Evolutionary conservation across 2,888 invertebrate genomes (phyloP).

Genomic region (Bruchidius siliquastri): DNA sequence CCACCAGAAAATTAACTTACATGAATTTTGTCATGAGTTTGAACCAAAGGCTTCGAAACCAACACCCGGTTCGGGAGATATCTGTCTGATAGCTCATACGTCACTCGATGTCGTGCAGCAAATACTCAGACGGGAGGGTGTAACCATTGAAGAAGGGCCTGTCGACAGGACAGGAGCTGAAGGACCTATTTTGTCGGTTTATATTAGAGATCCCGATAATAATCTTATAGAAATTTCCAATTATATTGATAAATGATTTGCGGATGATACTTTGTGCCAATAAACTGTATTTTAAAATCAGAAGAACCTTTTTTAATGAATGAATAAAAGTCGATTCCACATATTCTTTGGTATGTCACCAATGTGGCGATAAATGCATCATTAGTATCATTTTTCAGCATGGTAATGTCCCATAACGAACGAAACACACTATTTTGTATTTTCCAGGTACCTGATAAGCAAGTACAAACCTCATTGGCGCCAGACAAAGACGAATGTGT

Average conservation of each 20-base stretch:
- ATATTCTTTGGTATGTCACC: too few species aligned
- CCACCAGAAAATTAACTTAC: background rate
- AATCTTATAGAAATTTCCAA: background rate
- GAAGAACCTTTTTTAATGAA: background rate
- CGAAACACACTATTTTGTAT: background rate
- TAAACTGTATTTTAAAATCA: background rate
- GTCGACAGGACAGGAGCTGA: background rate
- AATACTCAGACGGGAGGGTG: background rate
- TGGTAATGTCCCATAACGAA: too few species aligned
- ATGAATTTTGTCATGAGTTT: background rate
- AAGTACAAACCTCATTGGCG: constrained; percentile 17
- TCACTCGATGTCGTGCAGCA: background rate
- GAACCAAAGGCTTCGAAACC: background rate
- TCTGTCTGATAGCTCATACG: background rate
- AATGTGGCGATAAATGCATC: too few species aligned
- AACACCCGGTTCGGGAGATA: background rate
- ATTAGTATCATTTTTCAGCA: too few species aligned
- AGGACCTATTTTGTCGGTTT: background rate
- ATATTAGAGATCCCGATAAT: background rate
- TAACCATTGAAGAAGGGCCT: background rate
- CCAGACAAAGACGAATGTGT: constrained; percentile 8
- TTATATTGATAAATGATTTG: background rate
- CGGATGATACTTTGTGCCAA: background rate
- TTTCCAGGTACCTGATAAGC: constrained; percentile 33
- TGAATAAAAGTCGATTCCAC: too few species aligned